Conservation (phyloP, 2,113 vertebrate species). For the Heterochromis multidens region DNA sequence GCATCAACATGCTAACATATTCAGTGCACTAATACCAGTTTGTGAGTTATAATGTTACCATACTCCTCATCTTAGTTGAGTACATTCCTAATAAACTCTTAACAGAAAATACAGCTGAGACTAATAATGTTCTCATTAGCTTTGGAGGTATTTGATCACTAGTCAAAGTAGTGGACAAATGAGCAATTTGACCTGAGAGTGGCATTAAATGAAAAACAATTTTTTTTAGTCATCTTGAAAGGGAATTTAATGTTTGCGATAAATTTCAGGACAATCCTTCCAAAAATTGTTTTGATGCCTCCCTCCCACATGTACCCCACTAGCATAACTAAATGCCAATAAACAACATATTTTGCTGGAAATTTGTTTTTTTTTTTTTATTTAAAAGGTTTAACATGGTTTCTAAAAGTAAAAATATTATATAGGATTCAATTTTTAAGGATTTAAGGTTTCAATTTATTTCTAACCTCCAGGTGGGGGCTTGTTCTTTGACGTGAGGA, state of each 20-base stretch:
- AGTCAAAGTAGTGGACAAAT: not conserved
- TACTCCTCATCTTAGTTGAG: not conserved
- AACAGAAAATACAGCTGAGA: not conserved
- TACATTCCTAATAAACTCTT: not conserved
- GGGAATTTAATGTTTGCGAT: not conserved
- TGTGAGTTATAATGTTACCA: not conserved
- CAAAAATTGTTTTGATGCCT: rapidly evolving
- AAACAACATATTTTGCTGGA: not conserved
- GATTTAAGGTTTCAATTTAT: not conserved
- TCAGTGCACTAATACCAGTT: not conserved
- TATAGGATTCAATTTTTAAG: not conserved
- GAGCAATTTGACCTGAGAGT: not conserved
- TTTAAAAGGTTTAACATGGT: not conserved
- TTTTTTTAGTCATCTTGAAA: not conserved
- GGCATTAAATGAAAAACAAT: no score
- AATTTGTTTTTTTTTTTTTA: not conserved
- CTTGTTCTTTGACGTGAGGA: slow-evolving; percentile 96
- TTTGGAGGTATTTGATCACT: not conserved
- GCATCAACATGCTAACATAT: not conserved
- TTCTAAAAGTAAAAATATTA: rapidly evolving
- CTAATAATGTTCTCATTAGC: not conserved
- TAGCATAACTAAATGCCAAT: not conserved
- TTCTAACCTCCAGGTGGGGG: slow-evolving; percentile 91
- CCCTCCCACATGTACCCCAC: not conserved
- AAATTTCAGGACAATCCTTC: not conserved